These are phyloP conservation scores for Benthosema pterotum DNA, from an alignment of 2,797 vertebrate genomes.

Conservation along the genomic window DNA sequence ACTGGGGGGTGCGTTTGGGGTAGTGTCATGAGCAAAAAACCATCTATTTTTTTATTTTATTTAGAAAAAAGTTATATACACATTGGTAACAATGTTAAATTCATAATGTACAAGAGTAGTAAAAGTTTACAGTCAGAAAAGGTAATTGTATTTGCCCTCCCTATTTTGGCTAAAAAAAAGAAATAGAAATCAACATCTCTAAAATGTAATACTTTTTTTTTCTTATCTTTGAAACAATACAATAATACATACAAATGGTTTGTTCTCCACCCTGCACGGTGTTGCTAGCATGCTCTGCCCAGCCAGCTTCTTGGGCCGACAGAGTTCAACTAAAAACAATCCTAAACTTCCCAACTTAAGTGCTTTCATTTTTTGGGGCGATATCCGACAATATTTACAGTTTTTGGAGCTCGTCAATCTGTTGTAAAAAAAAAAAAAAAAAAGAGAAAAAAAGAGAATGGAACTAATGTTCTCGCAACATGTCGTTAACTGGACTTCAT, in stretches of 20 bases:
- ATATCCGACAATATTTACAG: conserved; percentile 66
- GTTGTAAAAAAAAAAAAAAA: conserved; percentile 26
- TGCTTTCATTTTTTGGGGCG: conserved; percentile 61
- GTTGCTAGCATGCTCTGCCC: conserved; percentile 68
- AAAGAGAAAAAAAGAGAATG: conserved; percentile 31
- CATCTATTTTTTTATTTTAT: conserved; percentile 52
- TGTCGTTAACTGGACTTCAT: conserved; percentile 26
- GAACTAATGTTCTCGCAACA: conserved; percentile 8
- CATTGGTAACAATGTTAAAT: conserved; percentile 80
- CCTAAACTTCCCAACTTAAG: conserved; percentile 64
- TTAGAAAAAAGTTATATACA: conserved; percentile 81
- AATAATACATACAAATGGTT: conserved; percentile 80
- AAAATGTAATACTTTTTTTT: conserved; percentile 86
- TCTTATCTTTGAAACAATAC: conserved; percentile 76
- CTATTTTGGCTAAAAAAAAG: conserved; percentile 77
- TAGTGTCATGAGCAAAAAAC: conserved; percentile 54
- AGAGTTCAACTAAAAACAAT: conserved; percentile 54
- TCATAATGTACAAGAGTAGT: conserved; percentile 82
- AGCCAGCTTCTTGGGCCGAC: conserved; percentile 35
- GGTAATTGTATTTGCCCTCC: conserved; percentile 71
- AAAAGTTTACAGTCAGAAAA: conserved; percentile 83
- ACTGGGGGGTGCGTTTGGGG: conserved; percentile 19
- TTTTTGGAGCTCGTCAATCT: conserved; percentile 56
- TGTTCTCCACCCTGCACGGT: conserved; percentile 76
- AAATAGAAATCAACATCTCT: conserved; percentile 74